Conservation (phyloP, 2,888 invertebrate genomes). For the Gortyna flavago region DNA sequence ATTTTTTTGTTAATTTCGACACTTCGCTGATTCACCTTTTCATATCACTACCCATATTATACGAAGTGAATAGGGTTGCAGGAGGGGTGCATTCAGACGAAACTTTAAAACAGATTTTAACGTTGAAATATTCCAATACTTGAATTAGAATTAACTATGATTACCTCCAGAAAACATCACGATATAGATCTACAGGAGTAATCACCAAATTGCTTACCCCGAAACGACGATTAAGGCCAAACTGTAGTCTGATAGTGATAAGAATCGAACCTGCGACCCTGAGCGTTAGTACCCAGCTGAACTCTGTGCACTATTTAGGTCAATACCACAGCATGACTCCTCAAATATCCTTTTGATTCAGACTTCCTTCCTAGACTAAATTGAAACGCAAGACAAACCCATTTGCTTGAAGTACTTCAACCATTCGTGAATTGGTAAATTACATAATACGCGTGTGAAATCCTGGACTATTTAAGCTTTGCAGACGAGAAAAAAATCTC, state of each 20-base stretch:
- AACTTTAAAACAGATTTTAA: too few species aligned
- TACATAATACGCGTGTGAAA: conserved; percentile 56
- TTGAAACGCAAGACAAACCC: conserved; percentile 61
- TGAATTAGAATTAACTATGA: not conserved
- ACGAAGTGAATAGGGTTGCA: too few species aligned
- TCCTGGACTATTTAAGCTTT: not conserved
- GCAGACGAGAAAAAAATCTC: not conserved
- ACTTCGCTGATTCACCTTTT: not conserved
- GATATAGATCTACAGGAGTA: not conserved
- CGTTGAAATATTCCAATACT: too few species aligned
- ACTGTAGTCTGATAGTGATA: conserved; percentile 30
- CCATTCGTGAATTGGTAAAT: conserved; percentile 41
- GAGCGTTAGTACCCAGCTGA: not conserved
- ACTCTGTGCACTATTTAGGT: conserved; percentile 38
- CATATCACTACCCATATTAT: too few species aligned
- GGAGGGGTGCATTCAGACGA: too few species aligned
- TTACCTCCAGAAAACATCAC: not conserved
- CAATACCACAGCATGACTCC: conserved; percentile 23
- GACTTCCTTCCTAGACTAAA: conserved; percentile 53
- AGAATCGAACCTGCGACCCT: conserved; percentile 31
- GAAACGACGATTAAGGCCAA: conserved; percentile 32
- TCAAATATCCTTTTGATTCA: conserved; percentile 38
- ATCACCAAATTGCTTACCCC: conserved; percentile 27
- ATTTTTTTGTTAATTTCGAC: not conserved
- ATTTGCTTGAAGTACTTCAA: conserved; percentile 37